Evolutionary conservation across 2,113 vertebrate genomes (phyloP), one percentile per base, ranked within the genome.

Genomic region (Orcinus orca): DNA sequence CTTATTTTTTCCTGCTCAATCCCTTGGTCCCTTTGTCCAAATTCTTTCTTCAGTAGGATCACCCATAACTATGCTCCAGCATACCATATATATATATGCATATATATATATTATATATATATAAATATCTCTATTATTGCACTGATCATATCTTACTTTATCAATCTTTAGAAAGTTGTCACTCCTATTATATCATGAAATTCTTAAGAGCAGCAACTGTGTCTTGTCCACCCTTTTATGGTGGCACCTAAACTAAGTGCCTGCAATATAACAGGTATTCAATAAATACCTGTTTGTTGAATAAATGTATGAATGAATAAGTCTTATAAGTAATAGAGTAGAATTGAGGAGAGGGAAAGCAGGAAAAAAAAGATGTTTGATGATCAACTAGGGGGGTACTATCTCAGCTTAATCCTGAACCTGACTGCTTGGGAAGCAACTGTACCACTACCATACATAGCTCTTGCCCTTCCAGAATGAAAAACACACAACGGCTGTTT

Each of bases 391-490:
- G 50, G 67, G 53, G 74, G 36, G 65, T 77, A n/a, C 38, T 71
- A 77, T 84, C n/a, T 90, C 67, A 94, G 95, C 73, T 92, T 96
- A 90, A 92, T 17, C 84, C 60, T 91, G 55, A 74, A 77, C 4
- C 80, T 92, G 90, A 96, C 10, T 87, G 55, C 73, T 90, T 65
- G 70, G 93, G 83, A 96, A 96, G 70, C 60, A 94, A 93, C 71
- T 73, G 20, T 84, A 96, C 38, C 41, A 88, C 17, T 89, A 96
- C 88, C 81, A 94, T 95, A 96, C 68, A 94, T 65, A 96, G 92
- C 58, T 83, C 73, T 65, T 95, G 33, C 86, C 74, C 92, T 92
- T 93, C 63, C 26, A 85, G 31, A 96, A 95, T 63, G 50, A 96
- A 80, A 95, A 80, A 63, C 41, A 95, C 53, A 88, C 58, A 90